phyloP scores from a whole-genome alignment of 2,113 vertebrate species.

The Lathamus discolor region DNA sequence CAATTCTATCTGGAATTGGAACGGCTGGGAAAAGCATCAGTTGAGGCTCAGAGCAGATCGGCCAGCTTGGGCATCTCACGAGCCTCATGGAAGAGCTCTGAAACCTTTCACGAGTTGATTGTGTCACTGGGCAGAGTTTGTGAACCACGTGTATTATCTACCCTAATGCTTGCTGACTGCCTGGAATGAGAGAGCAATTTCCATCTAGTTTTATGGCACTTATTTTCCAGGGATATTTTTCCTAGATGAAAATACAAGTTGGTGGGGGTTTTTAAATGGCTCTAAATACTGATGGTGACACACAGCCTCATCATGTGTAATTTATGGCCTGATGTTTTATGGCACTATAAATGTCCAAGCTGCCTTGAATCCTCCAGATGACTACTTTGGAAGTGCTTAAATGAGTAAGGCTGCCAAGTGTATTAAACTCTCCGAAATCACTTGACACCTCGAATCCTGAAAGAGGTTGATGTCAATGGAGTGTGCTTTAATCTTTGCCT shows the following conservation, averaged over 20 bases:
- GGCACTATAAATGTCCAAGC: not conserved
- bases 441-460: not conserved
- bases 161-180: not conserved
- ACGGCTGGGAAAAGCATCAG: not conserved
- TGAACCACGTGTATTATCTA: not conserved
- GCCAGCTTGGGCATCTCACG: not conserved
- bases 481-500: not conserved
- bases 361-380: not conserved
- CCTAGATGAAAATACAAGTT: not conserved
- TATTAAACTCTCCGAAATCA: not conserved
- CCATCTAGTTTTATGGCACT: not conserved
- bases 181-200: not conserved
- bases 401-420: not conserved
- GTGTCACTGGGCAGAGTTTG: not conserved
- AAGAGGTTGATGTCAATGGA: not conserved
- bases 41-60: not conserved
- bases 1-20: not conserved
- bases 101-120: not conserved
- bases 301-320: not conserved
- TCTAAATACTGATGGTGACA: not conserved
- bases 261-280: not conserved
- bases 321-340: not conserved
- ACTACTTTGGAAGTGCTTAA: not conserved
- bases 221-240: not conserved
- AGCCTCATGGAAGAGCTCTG: not conserved